Evolutionary conservation across 2,797 vertebrate genomes (phyloP), one percentile per base, ranked within the genome.

Genomic region (Amphiprion clarkii): DNA sequence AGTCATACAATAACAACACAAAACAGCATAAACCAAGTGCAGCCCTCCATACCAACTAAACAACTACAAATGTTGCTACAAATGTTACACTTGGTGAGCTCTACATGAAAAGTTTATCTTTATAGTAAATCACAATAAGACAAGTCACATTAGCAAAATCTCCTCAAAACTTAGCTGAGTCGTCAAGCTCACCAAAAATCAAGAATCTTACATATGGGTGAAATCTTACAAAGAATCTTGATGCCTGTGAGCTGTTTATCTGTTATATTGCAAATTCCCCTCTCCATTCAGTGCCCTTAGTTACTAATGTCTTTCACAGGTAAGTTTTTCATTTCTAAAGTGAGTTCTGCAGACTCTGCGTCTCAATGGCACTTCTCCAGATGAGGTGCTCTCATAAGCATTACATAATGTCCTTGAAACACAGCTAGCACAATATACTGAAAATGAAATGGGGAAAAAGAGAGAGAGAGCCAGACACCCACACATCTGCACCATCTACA

Each of bases 381-480:
- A 90, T 89, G 89, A 83, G 90, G 72, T 81, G 79, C 91, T 89
- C 87, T 93, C 82, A 81, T 85, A 82, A 80, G 78, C 76, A 75
- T 93, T 93, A 82, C 82, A 89, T 93, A 94, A 94, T 73, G 87
- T 88, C 92, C 90, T 94, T 91, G 81, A 93, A 88, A 82, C 69
- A 81, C 76, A 70, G 71, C 76, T 80, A 85, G 85, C 81, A 89
- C 81, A 85, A 79, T 84, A 80, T 31, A 76, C 46, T 78, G 61
- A 80, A 84, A 90, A 71, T 79, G 66, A 88, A 89, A 87, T 68
- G 56, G 76, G 65, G 79, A 62, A 51, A 65, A 82, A 29, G 76
- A 76, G 44, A 59, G 73, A 76, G 82, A 56, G 29, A 56, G 73
- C 60, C 40, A 80, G 69, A 92, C 90, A 87, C 90, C 89, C 89